These are phyloP conservation scores for Theonella swinhoei DNA, from an alignment of 37 sponge, comb jelly and placozoan species.

Conservation along the genomic window DNA sequence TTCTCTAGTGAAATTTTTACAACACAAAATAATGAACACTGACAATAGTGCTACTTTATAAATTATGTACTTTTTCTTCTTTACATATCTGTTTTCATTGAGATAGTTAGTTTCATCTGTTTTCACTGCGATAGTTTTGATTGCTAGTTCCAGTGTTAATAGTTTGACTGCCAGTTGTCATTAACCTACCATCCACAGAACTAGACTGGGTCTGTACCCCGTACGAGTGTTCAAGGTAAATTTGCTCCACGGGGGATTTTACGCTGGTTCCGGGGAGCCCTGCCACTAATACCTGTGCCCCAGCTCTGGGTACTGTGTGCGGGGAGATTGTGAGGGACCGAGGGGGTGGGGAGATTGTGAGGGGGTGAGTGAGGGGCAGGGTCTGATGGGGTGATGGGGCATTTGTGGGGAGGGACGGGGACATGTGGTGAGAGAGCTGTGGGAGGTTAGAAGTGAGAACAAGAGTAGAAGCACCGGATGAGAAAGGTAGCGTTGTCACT, in stretches of 20 bases:
- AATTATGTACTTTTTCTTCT: no score
- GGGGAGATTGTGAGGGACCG: neutral
- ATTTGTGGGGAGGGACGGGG: no score
- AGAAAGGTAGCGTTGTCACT: neutral
- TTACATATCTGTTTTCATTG: no score
- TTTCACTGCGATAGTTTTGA: no score
- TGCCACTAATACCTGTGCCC: neutral
- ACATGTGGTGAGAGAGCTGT: no score
- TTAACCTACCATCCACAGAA: neutral
- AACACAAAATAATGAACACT: no score
- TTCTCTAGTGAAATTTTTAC: neutral
- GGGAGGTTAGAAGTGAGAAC: neutral
- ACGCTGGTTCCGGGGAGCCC: neutral
- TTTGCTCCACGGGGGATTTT: conserved; percentile 45
- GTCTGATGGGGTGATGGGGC: neutral
- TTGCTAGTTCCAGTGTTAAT: no score
- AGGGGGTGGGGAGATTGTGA: neutral
- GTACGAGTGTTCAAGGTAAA: conserved; percentile 30
- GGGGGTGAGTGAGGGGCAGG: neutral
- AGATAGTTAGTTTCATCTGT: no score
- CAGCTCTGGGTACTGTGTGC: neutral
- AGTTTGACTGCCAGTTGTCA: no score
- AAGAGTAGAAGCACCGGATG: neutral
- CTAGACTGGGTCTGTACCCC: neutral
- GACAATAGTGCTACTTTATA: no score